Conservation (phyloP, 2,888 invertebrate species). For the Agapetus fuscipes region DNA sequence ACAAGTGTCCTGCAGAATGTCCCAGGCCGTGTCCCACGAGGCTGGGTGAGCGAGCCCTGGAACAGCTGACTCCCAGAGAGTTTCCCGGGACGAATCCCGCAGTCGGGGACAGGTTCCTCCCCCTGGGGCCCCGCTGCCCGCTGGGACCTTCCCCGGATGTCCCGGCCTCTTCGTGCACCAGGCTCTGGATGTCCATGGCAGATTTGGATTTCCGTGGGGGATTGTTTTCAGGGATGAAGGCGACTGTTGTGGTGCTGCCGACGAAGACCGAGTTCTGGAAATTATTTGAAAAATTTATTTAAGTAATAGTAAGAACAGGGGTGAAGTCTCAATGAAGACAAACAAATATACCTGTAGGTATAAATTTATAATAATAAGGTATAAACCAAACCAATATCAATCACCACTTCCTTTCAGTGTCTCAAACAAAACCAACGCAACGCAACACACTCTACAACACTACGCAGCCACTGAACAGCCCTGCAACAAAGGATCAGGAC, state of each 20-base stretch:
- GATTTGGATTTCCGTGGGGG: constrained; percentile 71
- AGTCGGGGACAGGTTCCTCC: constrained; percentile 13
- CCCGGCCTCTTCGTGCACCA: constrained; percentile 16
- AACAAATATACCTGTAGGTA: no score
- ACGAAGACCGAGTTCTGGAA: constrained; percentile 80
- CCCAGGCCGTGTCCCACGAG: constrained; percentile 5
- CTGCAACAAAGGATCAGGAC: no score
- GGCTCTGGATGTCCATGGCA: constrained; percentile 65
- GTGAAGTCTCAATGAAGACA: no score
- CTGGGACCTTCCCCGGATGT: constrained; percentile 5
- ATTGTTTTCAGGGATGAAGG: constrained; percentile 56
- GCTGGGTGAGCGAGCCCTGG: neutral
- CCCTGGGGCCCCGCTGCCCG: constrained; percentile 7
- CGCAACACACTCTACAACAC: no score
- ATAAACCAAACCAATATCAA: no score
- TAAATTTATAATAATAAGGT: no score
- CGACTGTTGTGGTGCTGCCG: constrained; percentile 55
- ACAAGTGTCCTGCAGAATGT: neutral
- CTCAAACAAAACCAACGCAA: no score
- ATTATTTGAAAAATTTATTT: no score
- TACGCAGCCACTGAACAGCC: no score
- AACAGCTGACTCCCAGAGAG: constrained; percentile 18
- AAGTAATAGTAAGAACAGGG: no score
- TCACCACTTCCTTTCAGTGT: no score
- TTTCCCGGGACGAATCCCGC: constrained; percentile 20